Percentiles rank a stretch among this genome's conserved stretches.
Evolutionary conservation across 2,113 vertebrate genomes (phyloP).

Genomic region (Ursus arctos): DNA sequence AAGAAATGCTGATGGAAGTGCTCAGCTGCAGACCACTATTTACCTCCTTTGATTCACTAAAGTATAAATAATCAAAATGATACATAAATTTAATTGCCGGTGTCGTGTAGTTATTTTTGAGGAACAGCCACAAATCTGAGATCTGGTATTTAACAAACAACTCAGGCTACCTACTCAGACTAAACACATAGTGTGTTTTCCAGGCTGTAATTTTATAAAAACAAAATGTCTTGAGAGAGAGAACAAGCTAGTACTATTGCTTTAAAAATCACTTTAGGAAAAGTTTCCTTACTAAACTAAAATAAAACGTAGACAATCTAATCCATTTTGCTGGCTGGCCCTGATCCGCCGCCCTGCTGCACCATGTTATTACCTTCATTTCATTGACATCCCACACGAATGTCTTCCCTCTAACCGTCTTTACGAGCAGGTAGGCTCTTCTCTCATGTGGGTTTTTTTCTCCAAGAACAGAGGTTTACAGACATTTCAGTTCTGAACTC

Average conservation of each 20-base stretch:
- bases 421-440: neutral
- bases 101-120: conserved; percentile 85
- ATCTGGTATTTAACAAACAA: conserved; percentile 83
- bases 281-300: conserved; percentile 75
- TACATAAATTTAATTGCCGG: conserved; percentile 84
- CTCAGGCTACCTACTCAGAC: conserved; percentile 78
- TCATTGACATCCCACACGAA: conserved; percentile 14
- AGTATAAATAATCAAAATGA: conserved; percentile 85
- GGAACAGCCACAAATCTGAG: conserved; percentile 83
- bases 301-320: conserved; percentile 67
- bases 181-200: conserved; percentile 83
- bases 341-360: neutral
- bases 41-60: conserved; percentile 77
- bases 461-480: neutral
- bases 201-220: conserved; percentile 79
- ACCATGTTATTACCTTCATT: conserved; percentile 47
- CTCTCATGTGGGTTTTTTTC: neutral
- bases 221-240: conserved; percentile 78
- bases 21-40: conserved; percentile 72
- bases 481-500: neutral
- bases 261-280: conserved; percentile 80
- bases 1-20: conserved; percentile 69
- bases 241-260: conserved; percentile 70
- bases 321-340: conserved; percentile 54
- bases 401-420: neutral